Base-by-base conservation (phyloP, 2,888 invertebrate genomes). In the Hypena proboscidalis region DNA sequence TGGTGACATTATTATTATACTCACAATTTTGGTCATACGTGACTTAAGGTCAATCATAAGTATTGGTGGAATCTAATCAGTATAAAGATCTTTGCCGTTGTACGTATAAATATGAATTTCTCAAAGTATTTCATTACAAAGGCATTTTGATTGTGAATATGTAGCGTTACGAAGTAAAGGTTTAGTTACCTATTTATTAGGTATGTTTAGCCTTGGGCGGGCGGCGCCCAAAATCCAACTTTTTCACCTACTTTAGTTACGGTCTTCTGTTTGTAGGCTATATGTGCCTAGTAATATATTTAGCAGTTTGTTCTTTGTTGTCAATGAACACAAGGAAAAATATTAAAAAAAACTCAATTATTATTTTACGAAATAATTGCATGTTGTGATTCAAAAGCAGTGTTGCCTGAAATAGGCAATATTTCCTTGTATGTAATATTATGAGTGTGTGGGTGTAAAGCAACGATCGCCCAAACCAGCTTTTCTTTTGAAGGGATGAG, bases 21-120 rank as follows among this genome's bases (percentile, higher is more conserved):
- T 49, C 42, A 48, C 30, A 57, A 46, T 50, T 61, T 64, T 64
- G 45, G 57, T 48, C 37, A 50, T 55, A 65, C 66, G 62, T 63
- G 63, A 63, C 61, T 60, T 52, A 65, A 65, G 58, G 66, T 65
- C 55, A 55, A 14, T 45, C 29, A 19, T 21, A 43, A 47, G 41
- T 41, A 65, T 50, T 63, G 44, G 47, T 41, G 39, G 54, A 53
- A 61, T 65, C 55, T 61, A 61, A 63, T 63, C 66, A 40, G 45
- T 44, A 31, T 41, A 34, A n/a, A 53, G 23, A 64, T 52, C 60
- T 64, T 21, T 52, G 44, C 27, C 27, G 34, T 47, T 36, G 35
- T 51, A 43, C 31, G 22, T 43, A 32, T 44, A 40, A 27, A 34
- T 40, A 40, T 34, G 56, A 47, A 48, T 36, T 25, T 39, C 41